Base-by-base conservation (phyloP, 2,888 invertebrate genomes). In the Anaspis maculata region DNA sequence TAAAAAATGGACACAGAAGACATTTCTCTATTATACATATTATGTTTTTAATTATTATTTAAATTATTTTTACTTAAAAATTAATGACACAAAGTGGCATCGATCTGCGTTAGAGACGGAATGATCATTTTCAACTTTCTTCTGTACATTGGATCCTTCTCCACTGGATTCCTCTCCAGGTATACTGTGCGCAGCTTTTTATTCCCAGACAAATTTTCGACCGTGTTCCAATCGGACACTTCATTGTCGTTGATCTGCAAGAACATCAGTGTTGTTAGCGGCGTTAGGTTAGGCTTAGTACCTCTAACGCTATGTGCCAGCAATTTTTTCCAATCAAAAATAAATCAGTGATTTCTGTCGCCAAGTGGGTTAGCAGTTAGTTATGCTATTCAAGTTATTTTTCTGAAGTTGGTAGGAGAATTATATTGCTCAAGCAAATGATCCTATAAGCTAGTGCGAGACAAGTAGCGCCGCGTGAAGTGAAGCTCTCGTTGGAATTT, bases 151-250 rank as follows among this genome's bases (percentile, higher is more conserved):
- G 87, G 73, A 71, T 88, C 92, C 21, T 73, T 70, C 0, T 81
- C 77, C 1, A 97, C 64, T 0, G 96, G 95, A 69, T 98, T 99
- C 16, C 84, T 73, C 62, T 98, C 96, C 52, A 99, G 66, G 64
- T 98, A 99, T 30, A 99, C 78, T 0, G 96, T 96, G 28, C 69
- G 63, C 3, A 90, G 61, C 26, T 77, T 76, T 51, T 74, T 77
- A 62, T 83, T 82, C 0, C 65, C 56, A 12, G 73, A 67, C 25
- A 99, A 69, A 31, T 74, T 70, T 19, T 92, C 84, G 2, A 98
- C 59, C 12, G 83, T 83, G 11, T 73, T 71, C 96, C 96, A 98
- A 27, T 85, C 81, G 25, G 77, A 68, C 25, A 98, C 74, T 49
- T 78, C 70, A 65, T 97, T 96, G 66, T 95, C 83, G 59, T 97